These are phyloP conservation scores for Ditula angustiorana DNA, from an alignment of 2,888 invertebrate genomes.

Conservation along the genomic window DNA sequence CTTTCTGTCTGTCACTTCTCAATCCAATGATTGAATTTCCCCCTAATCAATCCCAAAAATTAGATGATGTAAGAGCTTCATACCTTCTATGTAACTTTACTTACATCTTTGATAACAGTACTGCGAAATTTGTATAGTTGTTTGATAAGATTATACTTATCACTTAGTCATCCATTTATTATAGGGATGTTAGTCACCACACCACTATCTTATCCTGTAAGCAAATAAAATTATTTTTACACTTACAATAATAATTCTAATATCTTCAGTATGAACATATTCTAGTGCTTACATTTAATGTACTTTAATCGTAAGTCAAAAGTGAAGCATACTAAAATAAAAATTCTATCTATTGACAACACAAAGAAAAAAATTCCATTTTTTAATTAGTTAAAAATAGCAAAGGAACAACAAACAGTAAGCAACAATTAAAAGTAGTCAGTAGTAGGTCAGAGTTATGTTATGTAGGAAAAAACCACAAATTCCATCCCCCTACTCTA, in stretches of 20 bases:
- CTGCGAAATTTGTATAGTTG: constrained; percentile 7
- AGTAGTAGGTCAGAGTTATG: too few relatives aligned
- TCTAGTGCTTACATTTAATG: not conserved
- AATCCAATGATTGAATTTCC: not conserved
- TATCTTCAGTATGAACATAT: not conserved
- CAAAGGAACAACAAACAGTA: too few relatives aligned
- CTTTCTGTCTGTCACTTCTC: too few relatives aligned
- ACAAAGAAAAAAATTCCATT: too few relatives aligned
- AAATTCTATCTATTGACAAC: too few relatives aligned
- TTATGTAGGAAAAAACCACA: too few relatives aligned
- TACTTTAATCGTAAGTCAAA: not conserved
- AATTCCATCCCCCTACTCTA: too few relatives aligned
- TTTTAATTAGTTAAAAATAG: too few relatives aligned
- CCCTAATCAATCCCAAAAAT: not conserved
- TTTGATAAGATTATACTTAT: constrained; percentile 28
- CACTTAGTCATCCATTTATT: constrained; percentile 15
- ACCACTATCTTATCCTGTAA: constrained; percentile 16
- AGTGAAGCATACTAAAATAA: too few relatives aligned
- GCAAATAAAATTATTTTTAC: constrained; percentile 14
- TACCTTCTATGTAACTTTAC: not conserved
- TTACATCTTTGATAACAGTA: constrained; percentile 8
- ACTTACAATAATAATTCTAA: not conserved
- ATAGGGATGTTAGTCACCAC: constrained; percentile 19
- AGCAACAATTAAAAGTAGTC: too few relatives aligned
- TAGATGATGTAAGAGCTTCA: not conserved